phyloP scores from a whole-genome alignment of 2,888 invertebrate species.

The Hedychridium roseum region DNA sequence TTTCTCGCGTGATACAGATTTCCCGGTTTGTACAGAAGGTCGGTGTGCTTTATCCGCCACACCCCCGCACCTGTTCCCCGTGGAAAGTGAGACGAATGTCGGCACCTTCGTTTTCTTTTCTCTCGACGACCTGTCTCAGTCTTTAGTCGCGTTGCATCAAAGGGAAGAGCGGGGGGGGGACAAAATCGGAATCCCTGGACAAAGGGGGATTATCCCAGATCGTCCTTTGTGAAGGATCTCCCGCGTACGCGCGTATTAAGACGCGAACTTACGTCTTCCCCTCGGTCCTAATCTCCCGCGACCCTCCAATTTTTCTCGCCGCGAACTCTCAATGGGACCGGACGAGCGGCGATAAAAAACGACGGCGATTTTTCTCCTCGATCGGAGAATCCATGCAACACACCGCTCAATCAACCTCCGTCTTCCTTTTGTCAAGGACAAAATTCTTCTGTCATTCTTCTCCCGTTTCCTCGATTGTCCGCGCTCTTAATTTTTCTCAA shows the following conservation, averaged over 20 bases:
- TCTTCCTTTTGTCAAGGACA: too few species aligned
- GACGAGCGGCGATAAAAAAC: too few species aligned
- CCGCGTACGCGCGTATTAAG: constrained; percentile 26
- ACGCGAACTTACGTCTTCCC: constrained; percentile 8
- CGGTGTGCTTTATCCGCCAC: too few species aligned
- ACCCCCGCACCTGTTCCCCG: constrained; percentile 21
- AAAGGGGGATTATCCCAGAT: constrained; percentile 49
- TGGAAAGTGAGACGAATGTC: constrained; percentile 35
- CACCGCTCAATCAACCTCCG: background rate
- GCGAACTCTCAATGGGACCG: constrained; percentile 4
- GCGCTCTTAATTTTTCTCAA: too few species aligned
- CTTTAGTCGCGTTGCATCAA: constrained; percentile 9
- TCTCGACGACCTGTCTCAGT: background rate
- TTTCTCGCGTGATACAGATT: too few species aligned
- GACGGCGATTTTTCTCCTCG: background rate
- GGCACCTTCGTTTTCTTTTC: constrained; percentile 14
- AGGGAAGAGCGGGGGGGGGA: constrained; percentile 6
- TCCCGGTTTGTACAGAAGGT: too few species aligned
- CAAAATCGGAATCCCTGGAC: constrained; percentile 28
- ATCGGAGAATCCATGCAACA: background rate
- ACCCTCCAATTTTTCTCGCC: constrained; percentile 25
- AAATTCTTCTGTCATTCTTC: too few species aligned
- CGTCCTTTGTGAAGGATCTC: constrained; percentile 37
- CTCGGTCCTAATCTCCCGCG: constrained; percentile 9
- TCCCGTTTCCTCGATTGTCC: too few species aligned